Evolutionary conservation across 2,888 invertebrate species (phyloP).

Genomic region (Siphlonurus alternatus): DNA sequence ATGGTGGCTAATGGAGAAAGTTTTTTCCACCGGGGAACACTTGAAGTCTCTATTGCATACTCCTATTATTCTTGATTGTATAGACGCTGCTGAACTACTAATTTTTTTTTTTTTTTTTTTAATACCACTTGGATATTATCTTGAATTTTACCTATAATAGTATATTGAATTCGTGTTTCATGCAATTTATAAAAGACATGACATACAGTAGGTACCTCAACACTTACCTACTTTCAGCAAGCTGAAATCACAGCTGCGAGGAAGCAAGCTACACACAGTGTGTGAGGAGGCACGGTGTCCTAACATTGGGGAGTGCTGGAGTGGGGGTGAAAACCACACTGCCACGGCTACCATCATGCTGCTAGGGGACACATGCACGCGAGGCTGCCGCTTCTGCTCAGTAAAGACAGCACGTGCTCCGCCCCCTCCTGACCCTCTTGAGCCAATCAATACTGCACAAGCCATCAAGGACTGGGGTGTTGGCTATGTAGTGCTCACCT

Average conservation of each 20-base stretch:
- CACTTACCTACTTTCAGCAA: constrained; percentile 32
- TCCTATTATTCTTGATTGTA: background rate
- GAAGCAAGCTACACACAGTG: constrained; percentile 81
- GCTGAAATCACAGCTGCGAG: constrained; percentile 69
- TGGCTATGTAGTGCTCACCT: constrained; percentile 94
- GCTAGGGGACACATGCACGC: constrained; percentile 97
- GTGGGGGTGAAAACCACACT: constrained; percentile 80
- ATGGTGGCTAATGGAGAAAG: too few relatives aligned
- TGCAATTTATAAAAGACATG: too few relatives aligned
- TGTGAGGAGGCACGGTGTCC: constrained; percentile 97
- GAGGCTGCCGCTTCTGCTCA: constrained; percentile 96
- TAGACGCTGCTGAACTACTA: background rate
- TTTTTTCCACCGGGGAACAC: too few relatives aligned
- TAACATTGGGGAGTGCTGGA: constrained; percentile 98
- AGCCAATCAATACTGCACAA: constrained; percentile 81
- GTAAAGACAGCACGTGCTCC: constrained; percentile 89
- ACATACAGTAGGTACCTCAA: too few relatives aligned
- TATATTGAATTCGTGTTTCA: too few relatives aligned
- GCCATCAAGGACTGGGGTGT: constrained; percentile 91
- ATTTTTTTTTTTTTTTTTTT: too few relatives aligned
- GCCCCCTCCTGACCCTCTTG: constrained; percentile 72
- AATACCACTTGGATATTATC: too few relatives aligned
- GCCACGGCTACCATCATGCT: constrained; percentile 99
- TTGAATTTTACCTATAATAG: too few relatives aligned
- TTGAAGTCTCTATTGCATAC: too few relatives aligned